Percentiles rank a stretch among this genome's conserved stretches.
phyloP scores from a whole-genome alignment of 2,797 vertebrate species.

The Cirrhinus molitorella region DNA sequence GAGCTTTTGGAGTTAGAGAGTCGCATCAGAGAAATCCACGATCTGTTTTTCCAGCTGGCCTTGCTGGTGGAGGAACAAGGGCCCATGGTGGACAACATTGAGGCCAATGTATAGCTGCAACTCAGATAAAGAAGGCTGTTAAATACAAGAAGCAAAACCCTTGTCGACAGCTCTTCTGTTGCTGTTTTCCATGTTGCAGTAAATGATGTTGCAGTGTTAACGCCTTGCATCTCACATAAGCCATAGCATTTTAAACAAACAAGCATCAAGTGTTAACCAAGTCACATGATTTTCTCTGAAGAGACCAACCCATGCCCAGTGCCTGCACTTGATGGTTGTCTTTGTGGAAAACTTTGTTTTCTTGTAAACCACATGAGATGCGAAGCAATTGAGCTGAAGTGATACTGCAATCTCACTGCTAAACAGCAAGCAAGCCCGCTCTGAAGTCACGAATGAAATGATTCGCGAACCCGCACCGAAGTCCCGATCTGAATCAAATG shows the following conservation, averaged over 20 bases:
- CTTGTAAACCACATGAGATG: constrained; percentile 61
- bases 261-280: constrained; percentile 18
- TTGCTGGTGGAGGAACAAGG: constrained; percentile 93
- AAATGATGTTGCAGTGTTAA: constrained; percentile 34
- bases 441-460: too few species aligned
- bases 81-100: constrained; percentile 87
- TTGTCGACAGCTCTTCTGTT: constrained; percentile 89
- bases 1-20: constrained; percentile 92
- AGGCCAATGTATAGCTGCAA: constrained; percentile 84
- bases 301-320: neutral
- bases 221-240: neutral
- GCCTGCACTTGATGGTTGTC: constrained; percentile 21
- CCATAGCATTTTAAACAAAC: neutral
- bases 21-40: constrained; percentile 90
- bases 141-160: constrained; percentile 89
- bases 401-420: constrained; percentile 39
- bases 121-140: constrained; percentile 84
- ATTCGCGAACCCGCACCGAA: too few species aligned
- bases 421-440: constrained; percentile 47
- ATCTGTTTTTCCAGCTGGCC: constrained; percentile 93
- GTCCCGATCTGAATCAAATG: too few species aligned
- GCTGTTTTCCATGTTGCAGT: constrained; percentile 88
- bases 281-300: constrained; percentile 34
- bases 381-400: constrained; percentile 59
- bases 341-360: constrained; percentile 27